Evolutionary conservation across 1,140 invertebrate genomes (phyloP).

Genomic region (Anastatus disparis): DNA sequence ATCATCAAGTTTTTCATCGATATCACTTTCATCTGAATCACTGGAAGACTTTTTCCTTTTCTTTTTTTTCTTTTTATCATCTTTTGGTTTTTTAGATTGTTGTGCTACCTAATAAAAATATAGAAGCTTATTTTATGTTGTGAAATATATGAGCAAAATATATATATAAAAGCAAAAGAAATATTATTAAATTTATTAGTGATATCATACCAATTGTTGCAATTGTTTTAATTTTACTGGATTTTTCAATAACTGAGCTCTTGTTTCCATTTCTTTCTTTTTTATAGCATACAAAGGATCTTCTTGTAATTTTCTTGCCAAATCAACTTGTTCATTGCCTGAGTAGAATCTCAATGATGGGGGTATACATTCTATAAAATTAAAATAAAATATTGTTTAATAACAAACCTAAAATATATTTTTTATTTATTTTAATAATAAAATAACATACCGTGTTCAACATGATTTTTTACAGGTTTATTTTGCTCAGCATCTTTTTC

Average conservation of each 20-base stretch:
- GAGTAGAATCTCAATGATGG: slow-evolving; percentile 76
- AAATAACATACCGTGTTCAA: slow-evolving; percentile 70
- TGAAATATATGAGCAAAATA: slow-evolving; percentile 11
- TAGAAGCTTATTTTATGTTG: neutral
- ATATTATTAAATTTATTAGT: slow-evolving; percentile 40
- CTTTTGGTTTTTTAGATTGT: slow-evolving; percentile 10
- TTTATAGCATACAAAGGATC: slow-evolving; percentile 90
- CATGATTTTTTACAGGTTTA: slow-evolving; percentile 71
- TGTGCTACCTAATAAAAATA: slow-evolving; percentile 15
- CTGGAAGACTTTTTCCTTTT: slow-evolving; percentile 70
- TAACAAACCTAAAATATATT: neutral
- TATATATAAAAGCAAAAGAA: slow-evolving; percentile 24
- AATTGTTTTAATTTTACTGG: slow-evolving; percentile 89
- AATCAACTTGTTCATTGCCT: slow-evolving; percentile 78
- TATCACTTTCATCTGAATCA: slow-evolving; percentile 57
- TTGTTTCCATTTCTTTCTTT: slow-evolving; percentile 84
- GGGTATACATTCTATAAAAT: slow-evolving; percentile 74
- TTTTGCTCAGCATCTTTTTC: slow-evolving; percentile 67
- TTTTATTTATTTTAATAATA: neutral
- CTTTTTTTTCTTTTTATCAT: slow-evolving; percentile 62
- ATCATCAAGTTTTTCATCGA: slow-evolving; percentile 57
- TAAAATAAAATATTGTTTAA: slow-evolving; percentile 24
- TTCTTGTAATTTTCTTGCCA: slow-evolving; percentile 86
- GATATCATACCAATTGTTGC: slow-evolving; percentile 74
- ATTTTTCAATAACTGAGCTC: slow-evolving; percentile 85